A percentile compares a stretch with the other conserved stretches of the same genome.
phyloP scores from a whole-genome alignment of 1,140 invertebrate genomes.

The Drosophila nannoptera region DNA sequence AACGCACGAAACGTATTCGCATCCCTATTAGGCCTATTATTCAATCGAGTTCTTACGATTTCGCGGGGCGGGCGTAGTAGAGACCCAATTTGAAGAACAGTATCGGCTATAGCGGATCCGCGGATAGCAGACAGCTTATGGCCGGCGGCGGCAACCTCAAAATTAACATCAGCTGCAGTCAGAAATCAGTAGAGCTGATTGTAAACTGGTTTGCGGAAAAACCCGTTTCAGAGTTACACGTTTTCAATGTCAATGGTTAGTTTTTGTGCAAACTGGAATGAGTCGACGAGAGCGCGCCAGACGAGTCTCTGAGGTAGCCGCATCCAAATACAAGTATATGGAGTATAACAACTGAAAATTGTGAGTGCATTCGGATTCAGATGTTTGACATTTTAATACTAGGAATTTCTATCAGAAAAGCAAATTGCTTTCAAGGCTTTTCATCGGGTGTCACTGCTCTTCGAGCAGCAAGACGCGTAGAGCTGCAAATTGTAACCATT shows the following conservation, averaged over 20 bases:
- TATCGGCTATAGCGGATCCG: no score
- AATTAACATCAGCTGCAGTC: slow-evolving; percentile 16
- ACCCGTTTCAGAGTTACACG: slow-evolving; percentile 56
- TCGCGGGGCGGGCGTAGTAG: no score
- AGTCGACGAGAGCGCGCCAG: neutral
- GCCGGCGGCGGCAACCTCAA: neutral
- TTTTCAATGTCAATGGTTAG: slow-evolving; percentile 70
- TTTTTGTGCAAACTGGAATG: slow-evolving; percentile 29
- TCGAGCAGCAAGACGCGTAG: slow-evolving; percentile 18
- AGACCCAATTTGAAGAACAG: no score
- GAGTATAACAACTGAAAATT: slow-evolving; percentile 1
- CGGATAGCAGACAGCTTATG: no score
- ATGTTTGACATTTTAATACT: neutral
- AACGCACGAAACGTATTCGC: no score
- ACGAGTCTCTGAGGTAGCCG: slow-evolving; percentile 25
- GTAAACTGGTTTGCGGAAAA: slow-evolving; percentile 43
- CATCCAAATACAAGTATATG: neutral
- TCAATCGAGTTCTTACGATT: no score
- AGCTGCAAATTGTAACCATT: neutral
- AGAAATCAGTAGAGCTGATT: slow-evolving; percentile 36
- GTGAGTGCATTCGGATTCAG: no score
- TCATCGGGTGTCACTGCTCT: slow-evolving; percentile 7
- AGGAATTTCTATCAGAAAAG: slow-evolving; percentile 25
- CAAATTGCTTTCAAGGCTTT: neutral
- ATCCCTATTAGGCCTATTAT: no score